Evolutionary conservation across 2,888 invertebrate genomes (phyloP), one percentile per base, ranked within the genome.

Genomic region (Cephus runcator): DNA sequence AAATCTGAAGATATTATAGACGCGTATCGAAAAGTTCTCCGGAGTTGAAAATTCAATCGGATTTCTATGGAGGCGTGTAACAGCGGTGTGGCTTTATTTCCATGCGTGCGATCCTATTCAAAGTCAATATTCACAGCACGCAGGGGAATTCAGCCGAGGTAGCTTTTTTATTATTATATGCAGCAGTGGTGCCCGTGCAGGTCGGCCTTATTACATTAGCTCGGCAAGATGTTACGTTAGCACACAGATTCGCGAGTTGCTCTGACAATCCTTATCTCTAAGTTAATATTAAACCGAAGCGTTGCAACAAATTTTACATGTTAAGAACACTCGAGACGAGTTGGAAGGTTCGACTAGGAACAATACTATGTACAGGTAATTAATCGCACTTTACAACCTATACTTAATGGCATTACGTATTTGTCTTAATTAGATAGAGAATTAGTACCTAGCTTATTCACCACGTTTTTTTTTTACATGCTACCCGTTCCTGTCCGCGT

Each of bases 401-500:
- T 1, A 23, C 0, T 56, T 56, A 56, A 56, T 56, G 23, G 56
- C 23, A 23, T 9, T 56, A 56, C 23, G 23, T 56, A 56, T 23
- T 56, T 56, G 9, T 56, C 56, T 56, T 56, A 56, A 56, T 56
- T 56, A 56, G 0, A 71, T 34, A 82, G 80, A 81, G 73, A 84
- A 82, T 83, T 83, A 86, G 86, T 87, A 86, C 86, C 86, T 86
- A 85, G 81, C 79, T 87, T 80, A 83, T 85, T 85, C 79, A 82
- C 82, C 84, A 80, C 79, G 83, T 82, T 85, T 83, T 82, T 81
- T 81, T 83, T 56, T 71, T 83, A 84, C 86, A 87, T 86, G 87
- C 85, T 87, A 86, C 81, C 83, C 85, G 81, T 85, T 81, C 82
- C 83, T 83, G 81, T 85, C 88, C 85, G 85, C 88, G 87, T 87